phyloP scores from a whole-genome alignment of 2,888 invertebrate genomes.

The Microctonus aethiopoides region DNA sequence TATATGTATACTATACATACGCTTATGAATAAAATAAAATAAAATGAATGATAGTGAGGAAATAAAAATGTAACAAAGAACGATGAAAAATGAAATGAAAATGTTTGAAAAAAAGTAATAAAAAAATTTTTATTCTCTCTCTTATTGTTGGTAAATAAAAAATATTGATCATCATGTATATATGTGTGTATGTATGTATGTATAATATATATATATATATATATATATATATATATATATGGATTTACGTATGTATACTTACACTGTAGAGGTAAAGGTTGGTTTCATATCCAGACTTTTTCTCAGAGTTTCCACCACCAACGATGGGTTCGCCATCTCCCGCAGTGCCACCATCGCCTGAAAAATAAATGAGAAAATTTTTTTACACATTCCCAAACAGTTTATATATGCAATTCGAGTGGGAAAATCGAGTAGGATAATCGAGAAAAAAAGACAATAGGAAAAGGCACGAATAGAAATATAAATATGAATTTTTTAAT shows the following conservation, averaged over 20 bases:
- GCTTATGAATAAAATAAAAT: neutral
- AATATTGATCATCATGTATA: neutral
- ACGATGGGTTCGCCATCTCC: constrained; percentile 73
- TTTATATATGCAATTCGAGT: neutral
- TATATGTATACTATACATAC: too few relatives aligned
- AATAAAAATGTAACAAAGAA: neutral
- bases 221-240: neutral
- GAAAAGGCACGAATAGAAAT: neutral
- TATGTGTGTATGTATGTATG: neutral
- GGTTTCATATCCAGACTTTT: constrained; percentile 80
- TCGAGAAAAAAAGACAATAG: too few relatives aligned
- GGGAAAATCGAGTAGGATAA: neutral
- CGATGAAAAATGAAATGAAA: neutral
- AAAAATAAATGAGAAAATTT: constrained; percentile 39
- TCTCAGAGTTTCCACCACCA: constrained; percentile 77
- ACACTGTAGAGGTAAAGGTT: constrained; percentile 88
- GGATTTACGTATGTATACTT: constrained; percentile 67
- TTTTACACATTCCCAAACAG: neutral
- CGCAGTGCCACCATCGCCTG: constrained; percentile 73
- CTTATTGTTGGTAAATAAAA: constrained; percentile 2
- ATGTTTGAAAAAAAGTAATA: neutral
- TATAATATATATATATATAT: too few relatives aligned
- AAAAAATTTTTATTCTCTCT: neutral
- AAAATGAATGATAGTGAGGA: neutral
- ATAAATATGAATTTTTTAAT: neutral